Conservation (phyloP, 2,888 invertebrate genomes). For the Rhimphoctona megacephalus region DNA sequence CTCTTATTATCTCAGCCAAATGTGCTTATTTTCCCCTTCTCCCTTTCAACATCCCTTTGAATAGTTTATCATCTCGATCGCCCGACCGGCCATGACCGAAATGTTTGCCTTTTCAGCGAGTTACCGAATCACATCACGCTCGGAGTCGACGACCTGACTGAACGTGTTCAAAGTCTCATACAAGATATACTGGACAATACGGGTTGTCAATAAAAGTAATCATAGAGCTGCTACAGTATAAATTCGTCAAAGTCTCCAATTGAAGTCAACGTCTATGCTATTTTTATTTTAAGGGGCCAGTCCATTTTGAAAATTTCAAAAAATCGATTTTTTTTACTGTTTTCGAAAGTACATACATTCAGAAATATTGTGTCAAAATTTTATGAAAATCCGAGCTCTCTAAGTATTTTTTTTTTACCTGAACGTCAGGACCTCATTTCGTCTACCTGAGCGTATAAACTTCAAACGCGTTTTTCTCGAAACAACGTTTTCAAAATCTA, state of each 20-base stretch:
- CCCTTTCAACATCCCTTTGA: slow-evolving; percentile 14
- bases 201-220: slow-evolving; percentile 6
- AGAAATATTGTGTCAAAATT: too few relatives aligned
- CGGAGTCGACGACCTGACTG: slow-evolving; percentile 24
- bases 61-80: slow-evolving; percentile 36
- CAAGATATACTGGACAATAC: not conserved
- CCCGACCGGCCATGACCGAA: slow-evolving; percentile 20
- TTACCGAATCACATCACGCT: slow-evolving; percentile 26
- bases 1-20: slow-evolving; percentile 34
- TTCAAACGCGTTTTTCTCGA: too few relatives aligned
- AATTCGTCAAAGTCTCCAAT: not conserved
- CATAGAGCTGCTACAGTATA: not conserved
- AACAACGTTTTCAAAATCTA: too few relatives aligned
- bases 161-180: slow-evolving; percentile 5
- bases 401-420: too few relatives aligned
- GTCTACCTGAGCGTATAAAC: too few relatives aligned
- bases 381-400: too few relatives aligned
- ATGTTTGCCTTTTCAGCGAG: slow-evolving; percentile 22
- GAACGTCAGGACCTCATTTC: too few relatives aligned
- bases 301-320: too few relatives aligned
- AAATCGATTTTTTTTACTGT: too few relatives aligned
- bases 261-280: not conserved
- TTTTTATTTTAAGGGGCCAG: too few relatives aligned
- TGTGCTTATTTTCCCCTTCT: slow-evolving; percentile 14
- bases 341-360: too few relatives aligned